Conservation (phyloP, 2,113 vertebrate species). For the Toxotes chatareus region DNA sequence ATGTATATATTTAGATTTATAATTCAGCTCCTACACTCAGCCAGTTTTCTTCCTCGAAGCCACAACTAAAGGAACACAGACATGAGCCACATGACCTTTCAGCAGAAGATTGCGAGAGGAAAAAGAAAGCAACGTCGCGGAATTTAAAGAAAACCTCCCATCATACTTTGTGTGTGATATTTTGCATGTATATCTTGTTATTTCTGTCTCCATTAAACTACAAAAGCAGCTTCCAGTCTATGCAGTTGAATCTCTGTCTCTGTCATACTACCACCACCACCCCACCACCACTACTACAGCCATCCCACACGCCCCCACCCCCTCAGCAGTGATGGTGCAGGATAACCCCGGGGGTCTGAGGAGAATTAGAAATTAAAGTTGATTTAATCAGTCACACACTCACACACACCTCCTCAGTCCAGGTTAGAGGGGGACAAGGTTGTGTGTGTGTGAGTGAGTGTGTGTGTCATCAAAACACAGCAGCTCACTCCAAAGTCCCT, state of each 20-base stretch:
- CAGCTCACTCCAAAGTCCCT: constrained; percentile 39
- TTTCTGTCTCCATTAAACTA: constrained; percentile 29
- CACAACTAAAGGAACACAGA: constrained; percentile 32
- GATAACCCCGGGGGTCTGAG: constrained; percentile 66
- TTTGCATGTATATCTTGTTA: constrained; percentile 28
- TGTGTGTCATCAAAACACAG: constrained; percentile 62
- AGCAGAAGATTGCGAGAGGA: not conserved
- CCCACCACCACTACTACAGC: too few species aligned
- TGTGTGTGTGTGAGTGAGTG: constrained; percentile 22
- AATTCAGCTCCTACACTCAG: constrained; percentile 48
- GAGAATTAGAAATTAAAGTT: constrained; percentile 74
- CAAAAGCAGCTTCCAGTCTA: constrained; percentile 26
- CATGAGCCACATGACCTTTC: constrained; percentile 33
- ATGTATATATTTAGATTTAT: constrained; percentile 65
- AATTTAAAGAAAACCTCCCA: constrained; percentile 40
- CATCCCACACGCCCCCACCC: not conserved
- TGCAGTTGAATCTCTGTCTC: constrained; percentile 20
- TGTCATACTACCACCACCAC: not conserved
- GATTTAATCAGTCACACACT: constrained; percentile 71
- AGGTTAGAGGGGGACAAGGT: constrained; percentile 57
- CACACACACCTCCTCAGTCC: constrained; percentile 55
- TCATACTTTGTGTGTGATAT: constrained; percentile 33
- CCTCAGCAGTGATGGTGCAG: constrained; percentile 47
- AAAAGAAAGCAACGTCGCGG: constrained; percentile 10
- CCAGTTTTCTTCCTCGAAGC: constrained; percentile 41